A percentile compares a stretch with the other conserved stretches of the same genome.
These are phyloP conservation scores for Limonius californicus DNA, from an alignment of 1,140 invertebrate species.

Conservation along the genomic window DNA sequence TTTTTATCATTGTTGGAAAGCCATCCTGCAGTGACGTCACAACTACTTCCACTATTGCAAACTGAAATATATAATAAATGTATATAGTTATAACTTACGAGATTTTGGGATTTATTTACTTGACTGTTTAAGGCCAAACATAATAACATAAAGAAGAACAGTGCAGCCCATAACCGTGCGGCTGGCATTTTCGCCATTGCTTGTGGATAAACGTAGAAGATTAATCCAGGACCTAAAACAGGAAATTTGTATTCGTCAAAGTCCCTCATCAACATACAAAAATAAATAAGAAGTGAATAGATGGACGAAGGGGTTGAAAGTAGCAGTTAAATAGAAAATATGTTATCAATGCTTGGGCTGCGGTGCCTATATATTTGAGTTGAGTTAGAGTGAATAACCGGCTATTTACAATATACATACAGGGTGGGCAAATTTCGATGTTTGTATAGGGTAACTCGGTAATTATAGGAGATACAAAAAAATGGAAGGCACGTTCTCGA, in stretches of 20 bases:
- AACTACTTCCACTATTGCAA: slow-evolving; percentile 87
- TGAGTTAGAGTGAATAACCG: too few relatives aligned
- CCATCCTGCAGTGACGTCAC: slow-evolving; percentile 89
- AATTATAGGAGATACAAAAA: too few relatives aligned
- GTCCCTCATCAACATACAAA: not conserved
- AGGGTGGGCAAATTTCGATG: too few relatives aligned
- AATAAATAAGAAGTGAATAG: slow-evolving; percentile 1
- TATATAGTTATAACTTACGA: not conserved
- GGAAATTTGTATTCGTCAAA: too few relatives aligned
- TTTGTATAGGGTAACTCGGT: too few relatives aligned
- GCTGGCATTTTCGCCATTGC: slow-evolving; percentile 85
- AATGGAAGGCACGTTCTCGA: too few relatives aligned
- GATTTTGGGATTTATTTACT: slow-evolving; percentile 56
- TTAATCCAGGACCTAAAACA: slow-evolving; percentile 76
- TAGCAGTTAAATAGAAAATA: too few relatives aligned
- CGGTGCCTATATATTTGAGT: too few relatives aligned
- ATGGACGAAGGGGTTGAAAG: too few relatives aligned
- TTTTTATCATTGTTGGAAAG: slow-evolving; percentile 79
- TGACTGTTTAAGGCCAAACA: slow-evolving; percentile 88
- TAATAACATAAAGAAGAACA: slow-evolving; percentile 89
- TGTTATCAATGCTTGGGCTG: too few relatives aligned
- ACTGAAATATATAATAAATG: slow-evolving; percentile 50
- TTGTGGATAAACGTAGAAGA: slow-evolving; percentile 88
- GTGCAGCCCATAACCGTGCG: slow-evolving; percentile 77
- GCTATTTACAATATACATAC: too few relatives aligned